These are phyloP conservation scores for Dynastes grantii DNA, from an alignment of 2,888 invertebrate genomes.

Conservation along the genomic window DNA sequence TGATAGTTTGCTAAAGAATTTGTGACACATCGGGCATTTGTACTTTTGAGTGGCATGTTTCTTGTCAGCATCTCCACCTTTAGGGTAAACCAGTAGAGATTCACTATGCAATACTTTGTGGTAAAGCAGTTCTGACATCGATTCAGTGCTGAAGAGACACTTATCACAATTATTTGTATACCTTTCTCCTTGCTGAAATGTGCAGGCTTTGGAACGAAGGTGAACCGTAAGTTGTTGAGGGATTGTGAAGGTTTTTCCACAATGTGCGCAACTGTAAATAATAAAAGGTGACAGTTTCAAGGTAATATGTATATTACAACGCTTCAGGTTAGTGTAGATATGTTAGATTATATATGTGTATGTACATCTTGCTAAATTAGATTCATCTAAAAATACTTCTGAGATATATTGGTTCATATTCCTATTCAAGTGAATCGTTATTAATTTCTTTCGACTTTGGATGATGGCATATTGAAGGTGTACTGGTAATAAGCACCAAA, in stretches of 20 bases:
- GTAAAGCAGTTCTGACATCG: conserved; percentile 81
- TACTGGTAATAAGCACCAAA: no score
- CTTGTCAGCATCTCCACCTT: conserved; percentile 63
- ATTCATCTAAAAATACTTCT: no score
- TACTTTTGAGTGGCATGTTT: conserved; percentile 71
- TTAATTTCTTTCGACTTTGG: no score
- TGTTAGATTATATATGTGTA: no score
- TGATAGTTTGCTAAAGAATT: conserved; percentile 77
- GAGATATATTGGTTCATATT: no score
- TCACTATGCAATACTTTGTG: conserved; percentile 81
- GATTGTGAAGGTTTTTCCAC: conserved; percentile 80
- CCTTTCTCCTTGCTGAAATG: conserved; percentile 63
- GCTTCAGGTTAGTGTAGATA: no score
- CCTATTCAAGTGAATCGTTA: no score
- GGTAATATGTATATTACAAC: no score
- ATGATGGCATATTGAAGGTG: no score
- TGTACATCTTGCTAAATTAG: no score
- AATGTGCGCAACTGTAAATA: conserved; percentile 78
- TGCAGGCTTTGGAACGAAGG: conserved; percentile 76
- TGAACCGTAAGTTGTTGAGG: conserved; percentile 85
- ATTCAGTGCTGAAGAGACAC: conserved; percentile 77
- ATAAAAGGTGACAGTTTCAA: neutral
- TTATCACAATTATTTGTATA: conserved; percentile 72
- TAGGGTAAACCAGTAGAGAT: conserved; percentile 66
- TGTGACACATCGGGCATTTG: conserved; percentile 80